Evolutionary conservation across 2,113 vertebrate species (phyloP), one percentile per base, ranked within the genome.

Genomic region (Strix aluco): DNA sequence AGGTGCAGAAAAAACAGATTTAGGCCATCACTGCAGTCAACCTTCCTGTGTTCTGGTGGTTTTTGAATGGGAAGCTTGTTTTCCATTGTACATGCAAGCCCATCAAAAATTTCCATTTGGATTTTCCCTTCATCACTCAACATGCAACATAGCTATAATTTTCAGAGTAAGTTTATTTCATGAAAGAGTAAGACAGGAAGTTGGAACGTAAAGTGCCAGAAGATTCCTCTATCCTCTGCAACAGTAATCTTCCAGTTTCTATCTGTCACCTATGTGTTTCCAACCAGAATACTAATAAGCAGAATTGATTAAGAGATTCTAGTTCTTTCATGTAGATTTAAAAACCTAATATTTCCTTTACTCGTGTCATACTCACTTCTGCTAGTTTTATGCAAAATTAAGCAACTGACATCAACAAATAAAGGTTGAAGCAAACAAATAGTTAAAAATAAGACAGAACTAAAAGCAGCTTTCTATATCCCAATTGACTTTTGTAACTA

Each of bases 101-200:
- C 4, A 25, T 44, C 0, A 67, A 36, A 72, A 65, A 5, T 11
- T 66, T 62, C 26, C 0, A 1, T 17, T 44, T 42, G 1, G n/a
- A 40, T 49, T 85, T 81, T 74, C 42, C 11, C 14, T 69, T 86
- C 23, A 67, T 54, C n/a, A 49, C 7, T 5, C 27, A 62, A 34
- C 2, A 16, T 36, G 19, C 13, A 63, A 72, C 11, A 27, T 3
- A 6, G 14, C 7, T 58, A 21, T 23, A 3, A 26, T 59, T 91
- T 92, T 74, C 55, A 36, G 29, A 59, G 16, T 57, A 77, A 51
- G 9, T 40, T 86, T 55, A 34, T 52, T 72, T 75, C 23, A 40
- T 34, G 7, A n/a, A 54, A 16, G 59, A 65, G 14, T 54, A 79
- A 61, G 6, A 38, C 15, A 75, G 7, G 44, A 54, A 2, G 2